Conservation (phyloP, 2,113 vertebrate species). For the Rhinolophus sinicus region DNA sequence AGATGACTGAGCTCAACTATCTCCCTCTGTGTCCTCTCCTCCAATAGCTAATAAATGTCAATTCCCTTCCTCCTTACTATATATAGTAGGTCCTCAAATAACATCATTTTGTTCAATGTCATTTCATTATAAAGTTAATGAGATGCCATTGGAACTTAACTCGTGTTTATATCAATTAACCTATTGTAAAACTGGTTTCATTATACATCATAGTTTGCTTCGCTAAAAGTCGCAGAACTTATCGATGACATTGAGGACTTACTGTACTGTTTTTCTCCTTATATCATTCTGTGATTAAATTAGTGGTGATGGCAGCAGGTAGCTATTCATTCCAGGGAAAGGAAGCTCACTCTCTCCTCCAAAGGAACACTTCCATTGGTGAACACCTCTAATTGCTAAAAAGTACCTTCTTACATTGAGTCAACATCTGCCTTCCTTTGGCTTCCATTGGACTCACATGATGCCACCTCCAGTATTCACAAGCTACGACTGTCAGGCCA, state of each 20-base stretch:
- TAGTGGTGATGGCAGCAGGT: neutral
- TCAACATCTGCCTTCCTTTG: constrained; percentile 3
- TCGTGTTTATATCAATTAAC: neutral
- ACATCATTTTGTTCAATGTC: neutral
- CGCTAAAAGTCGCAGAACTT: neutral
- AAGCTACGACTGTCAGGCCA: neutral
- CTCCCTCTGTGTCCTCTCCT: neutral
- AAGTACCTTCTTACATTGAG: neutral
- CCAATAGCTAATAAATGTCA: neutral
- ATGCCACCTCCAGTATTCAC: neutral
- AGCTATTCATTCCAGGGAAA: neutral
- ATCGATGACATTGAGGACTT: neutral
- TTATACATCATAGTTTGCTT: neutral
- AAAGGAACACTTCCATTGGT: neutral
- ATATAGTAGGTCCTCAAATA: neutral
- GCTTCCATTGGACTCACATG: neutral
- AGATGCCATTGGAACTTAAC: neutral
- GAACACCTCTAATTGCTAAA: neutral
- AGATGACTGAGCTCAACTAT: neutral
- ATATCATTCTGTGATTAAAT: neutral
- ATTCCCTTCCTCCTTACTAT: neutral
- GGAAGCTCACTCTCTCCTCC: neutral
- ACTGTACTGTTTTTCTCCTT: neutral
- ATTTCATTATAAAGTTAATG: neutral
- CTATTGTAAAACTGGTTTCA: neutral